Base-by-base conservation (phyloP, 2,888 invertebrate species). In the Elmis aenea region DNA sequence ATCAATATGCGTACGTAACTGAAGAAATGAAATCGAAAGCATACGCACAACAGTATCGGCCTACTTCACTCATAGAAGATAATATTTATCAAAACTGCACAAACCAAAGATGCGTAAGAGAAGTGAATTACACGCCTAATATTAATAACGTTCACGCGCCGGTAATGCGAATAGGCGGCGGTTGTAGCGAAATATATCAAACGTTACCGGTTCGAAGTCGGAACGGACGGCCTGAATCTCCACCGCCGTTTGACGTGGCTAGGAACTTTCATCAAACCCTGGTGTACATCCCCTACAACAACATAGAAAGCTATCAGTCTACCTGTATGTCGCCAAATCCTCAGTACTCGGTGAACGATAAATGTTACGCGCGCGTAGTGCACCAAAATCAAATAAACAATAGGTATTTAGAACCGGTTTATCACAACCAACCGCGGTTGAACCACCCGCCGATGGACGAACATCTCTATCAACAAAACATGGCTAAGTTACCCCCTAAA, bases 221-320 rank as follows among this genome's bases (percentile, higher is more conserved):
- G 28, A 71, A 67, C 42, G 71, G 75, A 2, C 68, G 82, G 11
- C 81, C 83, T 0, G 79, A 81, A 60, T 83, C 83, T 0, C 83
- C 83, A 3, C 82, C 83, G 1, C 83, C 83, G 0, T 73, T 82
- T 38, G 69, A 69, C 33, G 53, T 68, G 29, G 63, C 67, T 0
- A 70, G 79, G 18, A 77, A 72, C 47, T 80, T 80, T 57, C 81
- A 83, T 45, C 81, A 83, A 59, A 76, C 82, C 1, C 75, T 83
- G 64, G 73, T 77, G 24, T 75, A 83, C 45, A 79, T 83, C 51
- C 83, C 83, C 1, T 83, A 83, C 57, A 78, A 74, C 55, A 68
- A 67, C 41, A 63, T 70, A 38, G 68, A 69, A 51, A 62, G 57
- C 10, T 62, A 57, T 30, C 60, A 59, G 30, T 45, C 51, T 5